A percentile compares a stretch with the other conserved stretches of the same genome.
These are phyloP conservation scores for Caenorhabditis virilis DNA, from an alignment of 2,888 invertebrate genomes.

Conservation along the genomic window DNA sequence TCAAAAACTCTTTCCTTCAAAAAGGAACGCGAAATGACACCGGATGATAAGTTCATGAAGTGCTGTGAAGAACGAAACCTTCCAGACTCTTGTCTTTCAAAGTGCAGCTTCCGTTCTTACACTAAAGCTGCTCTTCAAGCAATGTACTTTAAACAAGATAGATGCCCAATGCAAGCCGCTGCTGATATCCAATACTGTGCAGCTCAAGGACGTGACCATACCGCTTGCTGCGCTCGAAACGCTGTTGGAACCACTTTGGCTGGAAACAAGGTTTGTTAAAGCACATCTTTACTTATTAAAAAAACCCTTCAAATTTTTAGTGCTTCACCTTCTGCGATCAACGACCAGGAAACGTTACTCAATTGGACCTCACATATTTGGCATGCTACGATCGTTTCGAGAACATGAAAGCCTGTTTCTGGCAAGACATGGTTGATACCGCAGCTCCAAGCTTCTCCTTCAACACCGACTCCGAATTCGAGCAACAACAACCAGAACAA, in stretches of 20 bases:
- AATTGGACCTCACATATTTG: slow-evolving; percentile 56
- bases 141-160: slow-evolving; percentile 67
- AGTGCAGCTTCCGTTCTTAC: slow-evolving; percentile 63
- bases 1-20: slow-evolving; percentile 33
- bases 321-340: slow-evolving; percentile 62
- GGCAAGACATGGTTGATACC: slow-evolving; percentile 45
- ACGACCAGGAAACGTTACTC: slow-evolving; percentile 58
- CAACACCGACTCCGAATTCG: slow-evolving; percentile 25
- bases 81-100: slow-evolving; percentile 63
- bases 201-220: slow-evolving; percentile 57
- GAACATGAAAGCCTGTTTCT: slow-evolving; percentile 60
- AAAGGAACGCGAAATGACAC: slow-evolving; percentile 33
- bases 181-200: slow-evolving; percentile 67
- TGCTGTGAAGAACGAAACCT: slow-evolving; percentile 65
- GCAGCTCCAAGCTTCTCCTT: slow-evolving; percentile 33
- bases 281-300: too few species aligned
- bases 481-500: slow-evolving; percentile 13
- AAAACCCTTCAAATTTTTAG: slow-evolving; percentile 13
- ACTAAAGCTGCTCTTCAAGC: slow-evolving; percentile 63
- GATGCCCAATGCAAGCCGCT: slow-evolving; percentile 67
- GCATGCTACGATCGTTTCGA: slow-evolving; percentile 58
- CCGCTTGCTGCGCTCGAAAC: slow-evolving; percentile 52
- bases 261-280: slow-evolving; percentile 39
- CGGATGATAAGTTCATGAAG: slow-evolving; percentile 66
- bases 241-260: slow-evolving; percentile 58